phyloP scores from a whole-genome alignment of 2,797 vertebrate genomes.

The Lates japonicus region DNA sequence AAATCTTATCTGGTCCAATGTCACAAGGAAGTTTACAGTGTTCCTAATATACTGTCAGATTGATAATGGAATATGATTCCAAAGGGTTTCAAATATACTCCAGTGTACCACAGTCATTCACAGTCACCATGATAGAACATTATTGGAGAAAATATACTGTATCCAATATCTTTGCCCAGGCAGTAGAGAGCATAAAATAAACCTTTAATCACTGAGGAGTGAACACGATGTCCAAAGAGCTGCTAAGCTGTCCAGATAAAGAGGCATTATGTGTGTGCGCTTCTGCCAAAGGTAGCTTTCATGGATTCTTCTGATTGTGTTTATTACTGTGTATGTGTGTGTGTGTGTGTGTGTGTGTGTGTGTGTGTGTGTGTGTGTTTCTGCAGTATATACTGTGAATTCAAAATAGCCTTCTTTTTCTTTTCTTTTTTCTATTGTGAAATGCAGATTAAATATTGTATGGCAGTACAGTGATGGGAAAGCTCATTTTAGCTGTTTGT shows the following conservation, averaged over 20 bases:
- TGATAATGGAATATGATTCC: conserved; percentile 53
- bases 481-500: no score
- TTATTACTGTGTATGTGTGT: no score
- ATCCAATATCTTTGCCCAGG: conserved; percentile 47
- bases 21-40: conserved; percentile 38
- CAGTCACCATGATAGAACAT: conserved; percentile 28
- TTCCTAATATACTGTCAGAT: conserved; percentile 45
- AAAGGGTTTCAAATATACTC: conserved; percentile 40
- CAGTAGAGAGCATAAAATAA: conserved; percentile 59
- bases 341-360: no score
- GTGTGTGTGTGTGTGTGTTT: no score
- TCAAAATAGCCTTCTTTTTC: no score
- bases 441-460: no score
- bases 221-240: conserved; percentile 50
- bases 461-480: no score
- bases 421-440: no score
- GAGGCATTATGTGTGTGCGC: neutral
- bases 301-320: no score
- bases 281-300: no score
- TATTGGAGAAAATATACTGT: conserved; percentile 48
- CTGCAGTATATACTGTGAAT: no score
- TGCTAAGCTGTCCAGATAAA: conserved; percentile 46
- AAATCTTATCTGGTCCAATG: conserved; percentile 47
- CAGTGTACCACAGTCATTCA: conserved; percentile 24
- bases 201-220: conserved; percentile 53